These are phyloP conservation scores for Palythoa grandiflora DNA, from an alignment of 92 coral and sea anemone species.

Conservation along the genomic window DNA sequence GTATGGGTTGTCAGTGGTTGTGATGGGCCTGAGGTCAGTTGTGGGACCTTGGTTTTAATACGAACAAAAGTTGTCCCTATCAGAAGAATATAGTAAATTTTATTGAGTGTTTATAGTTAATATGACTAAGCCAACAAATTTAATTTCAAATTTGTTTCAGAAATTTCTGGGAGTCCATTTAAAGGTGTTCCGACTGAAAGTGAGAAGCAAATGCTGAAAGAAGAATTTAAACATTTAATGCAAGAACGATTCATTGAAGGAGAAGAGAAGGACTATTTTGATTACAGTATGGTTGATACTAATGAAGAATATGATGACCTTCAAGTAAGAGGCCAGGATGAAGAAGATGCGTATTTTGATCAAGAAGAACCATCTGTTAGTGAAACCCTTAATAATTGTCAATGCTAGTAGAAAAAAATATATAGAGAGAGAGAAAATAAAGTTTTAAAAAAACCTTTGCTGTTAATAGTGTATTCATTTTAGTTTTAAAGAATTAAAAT, in stretches of 20 bases:
- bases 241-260: conserved; percentile 90
- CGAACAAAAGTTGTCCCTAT: too few species aligned
- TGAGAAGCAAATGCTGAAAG: conserved; percentile 81
- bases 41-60: too few species aligned
- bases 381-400: conserved; percentile 30
- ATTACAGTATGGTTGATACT: conserved; percentile 83
- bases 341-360: conserved; percentile 94
- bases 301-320: conserved; percentile 94
- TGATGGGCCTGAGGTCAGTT: too few species aligned
- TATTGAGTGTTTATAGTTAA: background rate
- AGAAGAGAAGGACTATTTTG: conserved; percentile 88
- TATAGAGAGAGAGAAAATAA: conserved; percentile 7
- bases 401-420: conserved; percentile 30
- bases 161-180: conserved; percentile 72
- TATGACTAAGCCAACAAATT: background rate
- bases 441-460: background rate
- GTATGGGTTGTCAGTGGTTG: too few species aligned
- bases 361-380: conserved; percentile 66
- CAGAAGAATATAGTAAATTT: too few species aligned
- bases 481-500: too few species aligned
- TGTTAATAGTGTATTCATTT: too few species aligned
- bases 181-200: conserved; percentile 82
- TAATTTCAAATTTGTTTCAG: conserved; percentile 37
- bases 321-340: conserved; percentile 77
- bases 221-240: conserved; percentile 91